Conservation (phyloP, 2,113 vertebrate genomes). For the Nothocercus julius region DNA sequence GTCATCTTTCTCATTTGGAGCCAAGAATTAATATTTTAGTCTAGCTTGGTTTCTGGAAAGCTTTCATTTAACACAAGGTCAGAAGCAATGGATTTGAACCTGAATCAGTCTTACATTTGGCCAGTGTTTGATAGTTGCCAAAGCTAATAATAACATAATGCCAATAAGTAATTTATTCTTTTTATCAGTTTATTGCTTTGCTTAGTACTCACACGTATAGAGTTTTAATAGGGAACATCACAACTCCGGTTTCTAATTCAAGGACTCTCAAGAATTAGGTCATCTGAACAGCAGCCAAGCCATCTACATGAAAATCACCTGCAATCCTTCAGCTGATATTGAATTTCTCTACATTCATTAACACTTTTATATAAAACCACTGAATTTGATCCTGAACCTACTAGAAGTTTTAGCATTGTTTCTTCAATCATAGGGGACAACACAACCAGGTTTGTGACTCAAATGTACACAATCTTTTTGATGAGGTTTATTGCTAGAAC, state of each 20-base stretch:
- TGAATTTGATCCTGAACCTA: not conserved
- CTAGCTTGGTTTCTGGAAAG: slow-evolving; percentile 32
- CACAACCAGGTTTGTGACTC: not conserved
- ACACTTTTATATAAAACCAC: not conserved
- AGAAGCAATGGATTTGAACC: slow-evolving; percentile 11
- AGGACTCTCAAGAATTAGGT: not conserved
- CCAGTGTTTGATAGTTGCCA: not conserved
- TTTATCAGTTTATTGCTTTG: slow-evolving; percentile 10
- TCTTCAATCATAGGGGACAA: not conserved
- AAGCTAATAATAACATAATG: slow-evolving; percentile 14
- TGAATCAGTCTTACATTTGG: slow-evolving; percentile 11
- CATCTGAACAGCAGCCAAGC: not conserved
- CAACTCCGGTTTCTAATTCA: not conserved
- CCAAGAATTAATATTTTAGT: slow-evolving; percentile 38
- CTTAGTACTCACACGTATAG: not conserved
- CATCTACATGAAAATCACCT: not conserved
- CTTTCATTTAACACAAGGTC: slow-evolving; percentile 50
- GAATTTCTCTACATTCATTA: not conserved
- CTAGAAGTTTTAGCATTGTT: not conserved
- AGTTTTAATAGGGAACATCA: not conserved
- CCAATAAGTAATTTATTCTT: not conserved
- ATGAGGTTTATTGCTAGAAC: not conserved
- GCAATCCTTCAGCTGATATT: not conserved
- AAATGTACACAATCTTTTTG: not conserved
- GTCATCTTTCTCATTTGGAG: not conserved